phyloP scores from a whole-genome alignment of 2,797 vertebrate genomes.

The Staurois parvus region DNA sequence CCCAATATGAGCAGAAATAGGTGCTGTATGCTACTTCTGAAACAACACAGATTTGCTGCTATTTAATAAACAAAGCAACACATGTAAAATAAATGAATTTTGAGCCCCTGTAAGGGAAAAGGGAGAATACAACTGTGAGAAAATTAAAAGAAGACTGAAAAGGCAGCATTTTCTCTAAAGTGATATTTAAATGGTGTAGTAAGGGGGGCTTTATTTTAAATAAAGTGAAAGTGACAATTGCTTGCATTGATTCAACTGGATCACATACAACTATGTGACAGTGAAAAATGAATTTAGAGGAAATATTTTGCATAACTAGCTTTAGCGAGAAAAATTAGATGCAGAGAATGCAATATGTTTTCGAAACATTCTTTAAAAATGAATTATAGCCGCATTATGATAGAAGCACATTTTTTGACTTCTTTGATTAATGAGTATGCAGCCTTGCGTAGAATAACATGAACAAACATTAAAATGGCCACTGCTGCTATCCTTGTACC shows the following conservation, averaged over 20 bases:
- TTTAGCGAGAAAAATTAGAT: constrained; percentile 59
- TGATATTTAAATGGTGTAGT: background rate
- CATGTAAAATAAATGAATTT: background rate
- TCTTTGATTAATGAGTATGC: constrained; percentile 58
- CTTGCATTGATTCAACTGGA: constrained; percentile 43
- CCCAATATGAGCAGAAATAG: background rate
- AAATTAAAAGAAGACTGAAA: background rate
- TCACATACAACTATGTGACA: constrained; percentile 56
- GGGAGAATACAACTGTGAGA: background rate
- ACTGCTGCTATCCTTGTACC: constrained; percentile 31
- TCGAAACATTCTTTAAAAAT: constrained; percentile 49
- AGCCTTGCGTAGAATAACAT: constrained; percentile 44
- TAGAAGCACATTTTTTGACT: constrained; percentile 51
- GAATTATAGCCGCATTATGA: constrained; percentile 56
- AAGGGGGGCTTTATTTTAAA: background rate
- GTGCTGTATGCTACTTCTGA: background rate
- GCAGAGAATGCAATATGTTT: constrained; percentile 58
- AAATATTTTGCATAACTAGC: constrained; percentile 53
- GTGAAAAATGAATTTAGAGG: constrained; percentile 58
- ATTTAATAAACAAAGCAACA: background rate
- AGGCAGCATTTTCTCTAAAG: background rate
- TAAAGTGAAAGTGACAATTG: constrained; percentile 53
- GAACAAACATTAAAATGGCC: constrained; percentile 56
- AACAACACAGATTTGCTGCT: background rate
- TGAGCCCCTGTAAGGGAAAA: background rate